Percentiles rank a stretch among this genome's conserved stretches.
Conservation (phyloP, 2,113 vertebrate species). For the Craseonycteris thonglongyai region DNA sequence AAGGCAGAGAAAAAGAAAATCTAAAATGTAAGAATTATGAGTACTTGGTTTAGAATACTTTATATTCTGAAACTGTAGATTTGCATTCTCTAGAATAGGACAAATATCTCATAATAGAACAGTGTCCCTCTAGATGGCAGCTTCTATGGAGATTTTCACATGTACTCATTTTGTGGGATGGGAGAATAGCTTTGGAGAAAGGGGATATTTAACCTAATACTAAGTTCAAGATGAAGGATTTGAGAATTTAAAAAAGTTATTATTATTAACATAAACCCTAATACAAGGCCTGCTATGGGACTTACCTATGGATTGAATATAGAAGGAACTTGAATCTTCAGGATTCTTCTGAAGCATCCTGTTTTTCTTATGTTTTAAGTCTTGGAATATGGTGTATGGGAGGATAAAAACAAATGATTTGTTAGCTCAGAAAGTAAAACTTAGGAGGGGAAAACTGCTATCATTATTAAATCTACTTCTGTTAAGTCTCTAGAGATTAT, state of each 20-base stretch:
- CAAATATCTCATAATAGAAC: not conserved
- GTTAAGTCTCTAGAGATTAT: not conserved
- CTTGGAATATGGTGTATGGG: not conserved
- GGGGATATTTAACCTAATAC: constrained; percentile 13
- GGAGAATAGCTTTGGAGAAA: not conserved
- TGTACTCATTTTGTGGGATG: constrained; percentile 16
- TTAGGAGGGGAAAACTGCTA: not conserved
- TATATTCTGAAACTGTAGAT: not conserved
- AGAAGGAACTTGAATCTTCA: not conserved
- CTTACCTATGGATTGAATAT: not conserved
- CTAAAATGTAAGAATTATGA: constrained; percentile 30
- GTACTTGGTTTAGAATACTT: constrained; percentile 17
- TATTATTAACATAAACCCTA: not conserved
- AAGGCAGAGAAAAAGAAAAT: constrained; percentile 25
- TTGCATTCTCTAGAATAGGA: not conserved
- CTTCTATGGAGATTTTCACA: not conserved
- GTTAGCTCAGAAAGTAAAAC: not conserved
- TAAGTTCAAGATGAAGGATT: constrained; percentile 10
- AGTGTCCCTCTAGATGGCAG: not conserved
- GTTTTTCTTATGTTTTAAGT: constrained; percentile 4
- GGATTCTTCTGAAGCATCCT: not conserved
- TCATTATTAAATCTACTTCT: not conserved
- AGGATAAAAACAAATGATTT: constrained; percentile 21
- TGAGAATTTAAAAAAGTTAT: constrained; percentile 1
- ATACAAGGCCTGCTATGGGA: not conserved